Percentiles rank a stretch among this genome's conserved stretches.
Conservation (phyloP, 2,888 invertebrate genomes). For the Criorhina ranunculi region DNA sequence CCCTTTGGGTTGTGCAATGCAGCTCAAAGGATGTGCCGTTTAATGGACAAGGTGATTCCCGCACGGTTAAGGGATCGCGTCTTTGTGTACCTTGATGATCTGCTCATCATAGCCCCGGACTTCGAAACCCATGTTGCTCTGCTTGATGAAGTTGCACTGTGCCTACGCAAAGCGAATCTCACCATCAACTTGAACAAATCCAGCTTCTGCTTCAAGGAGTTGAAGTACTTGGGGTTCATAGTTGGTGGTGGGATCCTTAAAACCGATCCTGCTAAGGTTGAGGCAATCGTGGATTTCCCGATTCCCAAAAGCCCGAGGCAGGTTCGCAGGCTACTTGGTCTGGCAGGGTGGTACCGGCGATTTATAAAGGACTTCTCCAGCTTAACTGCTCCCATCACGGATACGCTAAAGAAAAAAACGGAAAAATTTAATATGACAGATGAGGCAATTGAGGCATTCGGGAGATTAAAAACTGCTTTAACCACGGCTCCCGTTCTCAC, state of each 20-base stretch:
- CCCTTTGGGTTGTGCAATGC: conserved; percentile 21
- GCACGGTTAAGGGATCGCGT: conserved; percentile 45
- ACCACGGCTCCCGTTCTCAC: conserved; percentile 61
- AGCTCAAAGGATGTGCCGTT: conserved; percentile 51
- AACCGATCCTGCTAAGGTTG: too few species aligned
- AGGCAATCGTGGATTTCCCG: too few species aligned
- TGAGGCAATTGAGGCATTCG: conserved; percentile 46
- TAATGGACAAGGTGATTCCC: conserved; percentile 29
- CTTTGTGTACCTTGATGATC: conserved; percentile 23
- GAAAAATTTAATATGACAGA: background rate
- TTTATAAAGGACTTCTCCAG: too few species aligned
- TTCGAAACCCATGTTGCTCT: conserved; percentile 40
- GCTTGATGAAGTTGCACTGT: conserved; percentile 45
- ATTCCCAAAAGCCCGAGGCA: conserved; percentile 15
- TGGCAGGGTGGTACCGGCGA: conserved; percentile 53
- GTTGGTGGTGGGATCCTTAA: too few species aligned
- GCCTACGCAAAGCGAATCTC: conserved; percentile 44
- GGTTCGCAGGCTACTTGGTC: conserved; percentile 52
- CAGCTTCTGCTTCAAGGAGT: too few species aligned
- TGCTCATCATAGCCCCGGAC: conserved; percentile 37
- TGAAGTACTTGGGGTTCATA: too few species aligned
- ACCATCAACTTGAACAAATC: conserved; percentile 30
- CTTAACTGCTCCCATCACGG: conserved; percentile 33
- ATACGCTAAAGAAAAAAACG: conserved; percentile 22
- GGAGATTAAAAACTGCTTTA: conserved; percentile 39